These are phyloP conservation scores for Hoplostethus mediterraneus DNA, from an alignment of 2,797 vertebrate species.

Conservation along the genomic window DNA sequence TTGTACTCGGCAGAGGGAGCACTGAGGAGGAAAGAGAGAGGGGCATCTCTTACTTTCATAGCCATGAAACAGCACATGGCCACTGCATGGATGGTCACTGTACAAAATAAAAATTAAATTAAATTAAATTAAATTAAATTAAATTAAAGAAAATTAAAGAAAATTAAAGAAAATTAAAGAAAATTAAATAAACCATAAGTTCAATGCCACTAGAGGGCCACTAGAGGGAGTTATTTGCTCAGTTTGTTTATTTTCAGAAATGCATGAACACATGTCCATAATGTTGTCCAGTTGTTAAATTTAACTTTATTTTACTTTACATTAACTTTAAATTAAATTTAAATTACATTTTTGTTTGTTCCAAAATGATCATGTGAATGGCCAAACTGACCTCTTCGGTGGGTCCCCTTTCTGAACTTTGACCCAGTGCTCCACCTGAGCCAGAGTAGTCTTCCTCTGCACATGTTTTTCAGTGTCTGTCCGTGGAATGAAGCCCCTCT, in stretches of 20 bases:
- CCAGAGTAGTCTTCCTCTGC: slow-evolving; percentile 91
- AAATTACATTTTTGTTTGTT: too few relatives aligned
- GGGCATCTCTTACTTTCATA: neutral
- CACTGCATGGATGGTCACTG: too few relatives aligned
- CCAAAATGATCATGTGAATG: slow-evolving; percentile 13
- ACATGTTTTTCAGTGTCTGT: slow-evolving; percentile 88
- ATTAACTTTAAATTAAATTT: too few relatives aligned
- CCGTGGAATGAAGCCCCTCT: slow-evolving; percentile 84
- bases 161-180: too few relatives aligned
- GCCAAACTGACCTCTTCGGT: slow-evolving; percentile 80
- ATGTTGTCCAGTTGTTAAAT: slow-evolving; percentile 8
- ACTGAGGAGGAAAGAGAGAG: slow-evolving; percentile 59
- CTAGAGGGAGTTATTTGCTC: slow-evolving; percentile 71
- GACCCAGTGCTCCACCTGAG: slow-evolving; percentile 96
- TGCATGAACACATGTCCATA: neutral
- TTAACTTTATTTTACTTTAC: too few relatives aligned
- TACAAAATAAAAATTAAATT: neutral
- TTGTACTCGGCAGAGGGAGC: slow-evolving; percentile 84
- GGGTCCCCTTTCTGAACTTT: slow-evolving; percentile 94
- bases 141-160: too few relatives aligned
- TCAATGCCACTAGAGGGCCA: slow-evolving; percentile 40
- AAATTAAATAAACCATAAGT: neutral
- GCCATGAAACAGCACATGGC: neutral
- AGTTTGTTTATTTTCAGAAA: neutral
- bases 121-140: too few relatives aligned